Evolutionary conservation across 2,113 vertebrate genomes (phyloP).

Genomic region (Macquaria ambigua): DNA sequence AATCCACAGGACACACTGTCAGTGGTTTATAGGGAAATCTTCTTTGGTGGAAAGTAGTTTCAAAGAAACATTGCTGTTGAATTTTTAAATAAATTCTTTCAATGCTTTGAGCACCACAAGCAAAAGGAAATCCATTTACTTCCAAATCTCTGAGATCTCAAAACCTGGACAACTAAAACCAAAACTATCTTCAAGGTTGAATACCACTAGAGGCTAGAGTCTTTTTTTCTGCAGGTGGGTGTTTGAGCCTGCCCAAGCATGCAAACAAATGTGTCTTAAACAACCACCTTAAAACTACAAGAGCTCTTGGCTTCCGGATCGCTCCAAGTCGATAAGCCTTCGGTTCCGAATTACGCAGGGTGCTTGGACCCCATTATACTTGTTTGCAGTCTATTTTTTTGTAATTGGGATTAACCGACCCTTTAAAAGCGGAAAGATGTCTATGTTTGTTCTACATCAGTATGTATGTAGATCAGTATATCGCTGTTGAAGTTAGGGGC

Average conservation of each 20-base stretch:
- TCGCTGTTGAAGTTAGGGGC: background rate
- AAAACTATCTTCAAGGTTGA: too few relatives aligned
- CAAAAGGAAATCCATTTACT: background rate
- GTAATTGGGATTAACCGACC: background rate
- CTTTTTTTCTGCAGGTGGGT: background rate
- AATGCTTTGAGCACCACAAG: background rate
- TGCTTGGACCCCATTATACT: background rate
- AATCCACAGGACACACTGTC: background rate
- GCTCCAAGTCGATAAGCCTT: background rate
- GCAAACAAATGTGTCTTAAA: background rate
- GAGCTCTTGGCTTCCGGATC: background rate
- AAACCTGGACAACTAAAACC: background rate
- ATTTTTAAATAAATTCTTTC: background rate
- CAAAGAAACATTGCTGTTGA: background rate
- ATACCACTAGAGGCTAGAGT: too few relatives aligned
- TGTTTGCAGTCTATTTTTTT: background rate
- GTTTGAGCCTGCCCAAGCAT: background rate
- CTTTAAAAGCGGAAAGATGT: background rate
- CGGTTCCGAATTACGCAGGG: background rate
- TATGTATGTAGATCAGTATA: too few relatives aligned
- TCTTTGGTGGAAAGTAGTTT: background rate
- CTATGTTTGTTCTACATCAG: background rate
- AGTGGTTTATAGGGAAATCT: background rate
- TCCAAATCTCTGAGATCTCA: background rate
- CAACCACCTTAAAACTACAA: background rate